A percentile compares a stretch with the other conserved stretches of the same genome.
Conservation (phyloP, 1,140 invertebrate genomes). For the Tetragnatha versicolor region DNA sequence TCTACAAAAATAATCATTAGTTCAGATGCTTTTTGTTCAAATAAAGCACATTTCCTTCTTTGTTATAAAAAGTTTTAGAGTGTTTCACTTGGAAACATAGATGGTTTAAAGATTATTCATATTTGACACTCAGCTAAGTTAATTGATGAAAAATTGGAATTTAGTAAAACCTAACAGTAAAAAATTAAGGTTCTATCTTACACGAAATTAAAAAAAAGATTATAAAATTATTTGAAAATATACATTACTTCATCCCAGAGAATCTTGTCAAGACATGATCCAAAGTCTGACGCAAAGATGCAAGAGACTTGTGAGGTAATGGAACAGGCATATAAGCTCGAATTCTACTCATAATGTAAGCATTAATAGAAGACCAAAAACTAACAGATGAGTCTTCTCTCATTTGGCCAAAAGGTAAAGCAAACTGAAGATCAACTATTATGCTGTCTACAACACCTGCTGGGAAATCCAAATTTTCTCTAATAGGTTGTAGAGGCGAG, state of each 20-base stretch:
- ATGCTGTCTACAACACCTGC: not conserved
- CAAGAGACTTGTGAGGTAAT: not conserved
- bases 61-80: not conserved
- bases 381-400: not conserved
- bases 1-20: too few relatives aligned
- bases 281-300: not conserved
- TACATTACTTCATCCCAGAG: slow-evolving; percentile 6
- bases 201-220: too few relatives aligned
- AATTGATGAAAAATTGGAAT: too few relatives aligned
- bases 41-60: not conserved
- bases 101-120: too few relatives aligned
- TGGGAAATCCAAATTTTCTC: slow-evolving; percentile 6
- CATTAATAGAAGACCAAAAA: slow-evolving; percentile 15
- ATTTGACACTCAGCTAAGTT: too few relatives aligned
- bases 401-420: slow-evolving; percentile 29
- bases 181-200: too few relatives aligned
- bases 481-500: not conserved
- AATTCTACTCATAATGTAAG: slow-evolving; percentile 12
- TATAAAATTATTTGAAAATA: too few relatives aligned
- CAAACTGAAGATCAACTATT: slow-evolving; percentile 4
- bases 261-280: not conserved
- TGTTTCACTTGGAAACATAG: not conserved
- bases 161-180: too few relatives aligned
- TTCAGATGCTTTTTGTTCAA: too few relatives aligned
- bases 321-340: not conserved